Evolutionary conservation across 2,888 invertebrate species (phyloP).

Genomic region (Diaphora mendica): DNA sequence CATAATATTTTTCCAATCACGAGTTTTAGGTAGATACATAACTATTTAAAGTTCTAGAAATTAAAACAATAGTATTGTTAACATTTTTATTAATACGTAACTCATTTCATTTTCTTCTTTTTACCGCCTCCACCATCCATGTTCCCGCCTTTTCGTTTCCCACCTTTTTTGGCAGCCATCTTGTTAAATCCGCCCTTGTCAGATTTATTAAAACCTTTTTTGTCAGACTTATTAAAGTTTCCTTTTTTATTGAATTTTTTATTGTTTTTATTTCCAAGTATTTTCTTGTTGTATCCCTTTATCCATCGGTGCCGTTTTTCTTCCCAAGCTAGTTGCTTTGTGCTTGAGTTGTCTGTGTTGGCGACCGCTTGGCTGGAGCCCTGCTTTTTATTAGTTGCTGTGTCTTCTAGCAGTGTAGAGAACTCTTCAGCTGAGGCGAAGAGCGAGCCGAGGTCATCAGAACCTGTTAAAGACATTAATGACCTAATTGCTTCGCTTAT

Average conservation of each 20-base stretch:
- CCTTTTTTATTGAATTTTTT: slow-evolving; percentile 48
- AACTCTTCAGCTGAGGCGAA: slow-evolving; percentile 96
- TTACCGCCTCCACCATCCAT: slow-evolving; percentile 67
- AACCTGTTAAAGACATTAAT: slow-evolving; percentile 57
- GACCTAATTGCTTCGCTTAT: too few relatives aligned
- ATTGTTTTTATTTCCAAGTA: slow-evolving; percentile 67
- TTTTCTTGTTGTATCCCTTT: slow-evolving; percentile 84
- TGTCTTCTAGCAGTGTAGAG: slow-evolving; percentile 94
- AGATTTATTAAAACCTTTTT: slow-evolving; percentile 43
- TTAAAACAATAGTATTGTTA: neutral
- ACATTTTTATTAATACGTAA: slow-evolving; percentile 29
- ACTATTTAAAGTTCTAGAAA: neutral
- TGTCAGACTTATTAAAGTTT: slow-evolving; percentile 40
- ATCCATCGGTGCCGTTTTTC: slow-evolving; percentile 89
- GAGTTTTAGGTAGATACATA: too few relatives aligned
- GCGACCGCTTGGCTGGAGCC: slow-evolving; percentile 89
- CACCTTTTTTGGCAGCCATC: slow-evolving; percentile 62
- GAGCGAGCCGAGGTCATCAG: slow-evolving; percentile 86
- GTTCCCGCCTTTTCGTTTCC: slow-evolving; percentile 63
- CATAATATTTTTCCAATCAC: too few relatives aligned
- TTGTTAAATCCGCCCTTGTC: slow-evolving; percentile 49
- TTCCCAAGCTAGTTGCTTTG: slow-evolving; percentile 94
- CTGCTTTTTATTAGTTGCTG: slow-evolving; percentile 88
- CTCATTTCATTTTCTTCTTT: slow-evolving; percentile 69
- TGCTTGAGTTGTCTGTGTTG: slow-evolving; percentile 92